These are phyloP conservation scores for Dryobota labecula DNA, from an alignment of 2,888 invertebrate genomes.

Conservation along the genomic window DNA sequence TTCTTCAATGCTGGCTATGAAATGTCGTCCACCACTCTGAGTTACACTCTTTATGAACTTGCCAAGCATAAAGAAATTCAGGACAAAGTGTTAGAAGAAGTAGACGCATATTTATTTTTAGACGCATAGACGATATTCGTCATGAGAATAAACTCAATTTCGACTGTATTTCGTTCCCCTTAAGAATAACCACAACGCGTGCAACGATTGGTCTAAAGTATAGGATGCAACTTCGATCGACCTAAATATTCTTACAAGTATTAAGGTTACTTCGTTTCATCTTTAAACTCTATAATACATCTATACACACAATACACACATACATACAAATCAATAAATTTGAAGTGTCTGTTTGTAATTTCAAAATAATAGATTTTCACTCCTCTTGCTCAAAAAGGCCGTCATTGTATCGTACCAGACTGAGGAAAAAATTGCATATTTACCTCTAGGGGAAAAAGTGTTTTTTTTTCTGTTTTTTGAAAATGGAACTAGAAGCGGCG, in stretches of 20 bases:
- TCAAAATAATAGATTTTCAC: no score
- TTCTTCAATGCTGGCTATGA: constrained; percentile 64
- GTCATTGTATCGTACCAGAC: no score
- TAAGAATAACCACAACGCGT: neutral
- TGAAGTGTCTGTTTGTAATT: no score
- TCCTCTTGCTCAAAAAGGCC: no score
- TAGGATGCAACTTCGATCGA: neutral
- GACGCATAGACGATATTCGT: no score
- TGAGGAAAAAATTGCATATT: no score
- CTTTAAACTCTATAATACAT: no score
- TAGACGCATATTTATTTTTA: constrained; percentile 25
- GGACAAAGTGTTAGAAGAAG: constrained; percentile 43
- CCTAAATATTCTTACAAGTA: neutral
- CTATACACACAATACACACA: no score
- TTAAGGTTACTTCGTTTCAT: neutral
- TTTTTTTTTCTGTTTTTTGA: no score
- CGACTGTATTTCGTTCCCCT: neutral
- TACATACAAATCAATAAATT: no score
- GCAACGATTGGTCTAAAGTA: neutral
- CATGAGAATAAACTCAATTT: constrained; percentile 3
- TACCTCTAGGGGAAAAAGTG: no score
- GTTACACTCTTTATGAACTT: constrained; percentile 52
- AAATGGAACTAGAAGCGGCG: no score
- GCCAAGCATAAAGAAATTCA: constrained; percentile 54
- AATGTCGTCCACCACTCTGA: constrained; percentile 55